A percentile compares a stretch with the other conserved stretches of the same genome.
Conservation (phyloP, 2,797 vertebrate species). For the Alfaro cultratus region DNA sequence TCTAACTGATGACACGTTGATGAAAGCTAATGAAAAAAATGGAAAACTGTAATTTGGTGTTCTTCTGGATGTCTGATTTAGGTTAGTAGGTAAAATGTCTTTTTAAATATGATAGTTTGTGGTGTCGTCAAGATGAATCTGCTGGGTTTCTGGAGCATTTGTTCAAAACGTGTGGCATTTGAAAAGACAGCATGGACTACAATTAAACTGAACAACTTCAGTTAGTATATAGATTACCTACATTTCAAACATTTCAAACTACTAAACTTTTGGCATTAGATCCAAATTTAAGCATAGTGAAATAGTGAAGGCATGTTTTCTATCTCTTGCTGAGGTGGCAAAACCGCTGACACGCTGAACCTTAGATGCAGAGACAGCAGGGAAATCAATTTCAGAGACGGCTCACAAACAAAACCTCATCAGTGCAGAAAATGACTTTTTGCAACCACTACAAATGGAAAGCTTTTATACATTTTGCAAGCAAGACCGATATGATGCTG, state of each 20-base stretch:
- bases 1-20: neutral
- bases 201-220: neutral
- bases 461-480: conserved; percentile 59
- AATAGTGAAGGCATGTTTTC: conserved; percentile 26
- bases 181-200: neutral
- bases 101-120: neutral
- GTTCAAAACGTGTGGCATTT: neutral
- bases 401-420: conserved; percentile 62
- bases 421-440: conserved; percentile 57
- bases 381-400: conserved; percentile 56
- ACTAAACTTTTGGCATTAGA: conserved; percentile 15
- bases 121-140: neutral
- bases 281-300: conserved; percentile 7
- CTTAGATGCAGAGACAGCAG: conserved; percentile 35
- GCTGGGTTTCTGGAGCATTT: neutral
- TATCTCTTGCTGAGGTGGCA: conserved; percentile 49
- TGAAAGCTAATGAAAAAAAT: neutral
- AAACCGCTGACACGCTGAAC: conserved; percentile 38
- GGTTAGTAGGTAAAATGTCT: conserved; percentile 7
- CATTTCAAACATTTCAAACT: conserved; percentile 19
- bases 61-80: neutral
- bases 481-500: conserved; percentile 47
- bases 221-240: neutral
- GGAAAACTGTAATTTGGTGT: neutral
- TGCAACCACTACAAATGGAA: conserved; percentile 52